Base-by-base conservation (phyloP, 1,140 invertebrate genomes). In the Aphaenogaster ashmeadi region DNA sequence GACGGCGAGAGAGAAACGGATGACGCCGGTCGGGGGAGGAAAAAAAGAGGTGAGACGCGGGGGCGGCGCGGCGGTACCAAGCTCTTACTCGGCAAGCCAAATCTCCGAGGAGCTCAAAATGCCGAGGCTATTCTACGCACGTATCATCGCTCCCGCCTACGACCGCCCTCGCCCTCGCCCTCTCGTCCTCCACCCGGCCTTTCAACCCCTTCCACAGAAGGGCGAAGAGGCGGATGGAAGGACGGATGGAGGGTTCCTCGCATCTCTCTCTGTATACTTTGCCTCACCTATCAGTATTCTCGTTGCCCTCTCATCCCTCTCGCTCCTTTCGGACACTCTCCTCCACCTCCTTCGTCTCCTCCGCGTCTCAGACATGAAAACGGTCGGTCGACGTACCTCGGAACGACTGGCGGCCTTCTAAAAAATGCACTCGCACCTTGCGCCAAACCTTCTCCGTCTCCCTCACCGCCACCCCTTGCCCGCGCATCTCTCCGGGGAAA, bases 81-180 rank as follows among this genome's bases (percentile, higher is more conserved):
- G 66, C 64, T 80, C 81, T 86, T 88, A 88, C 74, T 91, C 88
- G 90, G 87, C 89, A 88, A 91, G 92, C 87, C 87, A 91, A 94
- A 94, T 94, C 92, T 93, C 93, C 88, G 87, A 94, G 93, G 93
- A 94, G 88, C 89, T 89, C 86, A 90, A 89, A 89, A 92, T 88
- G 87, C 89, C 91, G 72, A 89, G 87, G 91, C 89, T 93, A 94
- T 93, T 93, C 93, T 87, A 92, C 90, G 91, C 93, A 94, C 93
- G 93, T 93, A 93, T 93, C 92, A 92, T 89, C 92, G 89, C 89
- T 91, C 90, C 90, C 90, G 87, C 86, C 87, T 90, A 66, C 87
- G 83, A 69, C 79, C 91, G 78, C 87, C 80, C 83, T 79, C 78
- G 27, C 74, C 69, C 80, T 85, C 77, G 86, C 81, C 66, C 87